A percentile compares a stretch with the other conserved stretches of the same genome.
Evolutionary conservation across 2,113 vertebrate genomes (phyloP).

Genomic region (Eretmochelys imbricata): DNA sequence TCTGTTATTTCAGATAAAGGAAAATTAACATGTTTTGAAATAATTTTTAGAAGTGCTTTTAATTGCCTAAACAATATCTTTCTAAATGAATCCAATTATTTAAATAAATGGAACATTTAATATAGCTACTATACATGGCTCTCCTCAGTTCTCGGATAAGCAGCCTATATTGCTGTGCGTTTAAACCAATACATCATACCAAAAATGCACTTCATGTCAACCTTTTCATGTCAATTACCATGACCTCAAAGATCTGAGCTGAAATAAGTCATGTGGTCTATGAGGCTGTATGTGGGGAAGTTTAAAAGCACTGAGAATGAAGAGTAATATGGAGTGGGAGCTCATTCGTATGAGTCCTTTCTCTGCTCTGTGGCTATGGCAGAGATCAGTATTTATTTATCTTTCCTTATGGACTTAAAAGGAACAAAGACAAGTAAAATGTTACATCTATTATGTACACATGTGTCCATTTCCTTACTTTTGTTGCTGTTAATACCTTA

Average conservation of each 20-base stretch:
- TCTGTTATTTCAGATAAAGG: not conserved
- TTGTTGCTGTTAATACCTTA: not conserved
- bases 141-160: not conserved
- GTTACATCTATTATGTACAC: not conserved
- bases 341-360: not conserved
- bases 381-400: not conserved
- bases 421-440: too few relatives aligned
- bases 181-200: not conserved
- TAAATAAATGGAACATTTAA: not conserved
- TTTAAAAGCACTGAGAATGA: not conserved
- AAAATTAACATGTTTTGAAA: not conserved
- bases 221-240: not conserved
- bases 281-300: not conserved
- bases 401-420: not conserved
- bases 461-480: rapidly evolving
- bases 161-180: not conserved
- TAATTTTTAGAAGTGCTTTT: not conserved
- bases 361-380: not conserved
- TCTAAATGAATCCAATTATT: conserved; percentile 11
- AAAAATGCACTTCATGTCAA: not conserved
- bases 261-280: not conserved
- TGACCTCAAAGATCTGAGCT: not conserved
- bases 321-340: not conserved
- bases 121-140: not conserved
- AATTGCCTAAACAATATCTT: not conserved